Evolutionary conservation across 2,113 vertebrate genomes (phyloP).

Genomic region (Rhagologus leucostigma): DNA sequence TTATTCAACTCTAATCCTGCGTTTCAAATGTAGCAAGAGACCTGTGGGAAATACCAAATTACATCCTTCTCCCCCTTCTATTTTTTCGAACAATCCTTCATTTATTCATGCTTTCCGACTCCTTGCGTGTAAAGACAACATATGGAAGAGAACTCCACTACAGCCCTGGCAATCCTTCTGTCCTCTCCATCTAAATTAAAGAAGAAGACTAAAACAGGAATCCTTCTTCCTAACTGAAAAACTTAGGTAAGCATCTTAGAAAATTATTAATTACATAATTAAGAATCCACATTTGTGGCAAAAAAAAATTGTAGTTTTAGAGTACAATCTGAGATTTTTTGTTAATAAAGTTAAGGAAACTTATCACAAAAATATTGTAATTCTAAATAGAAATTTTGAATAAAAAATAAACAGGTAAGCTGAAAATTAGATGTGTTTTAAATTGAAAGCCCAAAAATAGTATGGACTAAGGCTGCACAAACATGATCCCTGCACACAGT

Average conservation of each 20-base stretch:
- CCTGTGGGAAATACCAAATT: not conserved
- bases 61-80: not conserved
- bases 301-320: fast-evolving
- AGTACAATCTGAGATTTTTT: not conserved
- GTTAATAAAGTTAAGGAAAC: not conserved
- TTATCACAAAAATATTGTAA: not conserved
- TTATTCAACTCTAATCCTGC: not conserved
- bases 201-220: not conserved
- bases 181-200: not conserved
- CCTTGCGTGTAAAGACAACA: not conserved
- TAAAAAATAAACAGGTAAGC: not conserved
- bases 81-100: not conserved
- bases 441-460: not conserved
- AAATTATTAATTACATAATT: not conserved
- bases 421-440: not conserved
- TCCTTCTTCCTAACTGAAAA: not conserved
- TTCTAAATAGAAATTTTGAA: not conserved
- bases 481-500: not conserved
- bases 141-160: not conserved
- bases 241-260: not conserved
- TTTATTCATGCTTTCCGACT: not conserved
- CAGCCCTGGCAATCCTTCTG: not conserved
- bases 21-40: not conserved
- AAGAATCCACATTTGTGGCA: not conserved
- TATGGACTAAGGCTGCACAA: not conserved